A percentile compares a stretch with the other conserved stretches of the same genome.
phyloP scores from a whole-genome alignment of 2,797 vertebrate species.

The Lates japonicus region DNA sequence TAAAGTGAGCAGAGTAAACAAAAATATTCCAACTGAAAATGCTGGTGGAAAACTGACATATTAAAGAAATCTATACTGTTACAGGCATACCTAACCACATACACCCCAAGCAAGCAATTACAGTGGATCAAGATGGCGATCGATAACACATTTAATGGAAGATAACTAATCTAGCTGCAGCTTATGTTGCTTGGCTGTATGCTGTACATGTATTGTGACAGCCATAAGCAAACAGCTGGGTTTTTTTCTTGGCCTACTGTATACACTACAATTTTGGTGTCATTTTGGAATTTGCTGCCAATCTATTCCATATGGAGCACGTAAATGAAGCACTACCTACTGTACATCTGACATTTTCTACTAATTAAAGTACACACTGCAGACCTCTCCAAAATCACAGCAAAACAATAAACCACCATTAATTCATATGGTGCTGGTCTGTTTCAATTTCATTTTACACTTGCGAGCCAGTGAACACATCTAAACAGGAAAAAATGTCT shows the following conservation, averaged over 20 bases:
- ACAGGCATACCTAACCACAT: neutral
- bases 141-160: neutral
- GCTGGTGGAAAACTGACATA: neutral
- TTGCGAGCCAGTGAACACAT: neutral
- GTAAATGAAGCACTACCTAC: neutral
- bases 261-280: neutral
- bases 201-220: neutral
- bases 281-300: neutral
- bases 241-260: neutral
- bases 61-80: neutral
- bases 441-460: slow-evolving; percentile 1
- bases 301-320: neutral
- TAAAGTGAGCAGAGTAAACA: neutral
- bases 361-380: neutral
- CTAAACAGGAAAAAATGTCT: neutral
- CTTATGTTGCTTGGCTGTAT: neutral
- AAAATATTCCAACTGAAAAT: neutral
- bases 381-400: neutral
- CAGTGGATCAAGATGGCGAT: neutral
- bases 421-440: neutral
- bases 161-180: neutral
- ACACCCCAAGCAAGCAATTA: neutral
- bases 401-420: neutral
- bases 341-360: neutral
- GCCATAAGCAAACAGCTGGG: neutral